Percentiles rank a stretch among this genome's conserved stretches.
Conservation (phyloP, 2,888 invertebrate species). For the Allolobophora icterica region DNA sequence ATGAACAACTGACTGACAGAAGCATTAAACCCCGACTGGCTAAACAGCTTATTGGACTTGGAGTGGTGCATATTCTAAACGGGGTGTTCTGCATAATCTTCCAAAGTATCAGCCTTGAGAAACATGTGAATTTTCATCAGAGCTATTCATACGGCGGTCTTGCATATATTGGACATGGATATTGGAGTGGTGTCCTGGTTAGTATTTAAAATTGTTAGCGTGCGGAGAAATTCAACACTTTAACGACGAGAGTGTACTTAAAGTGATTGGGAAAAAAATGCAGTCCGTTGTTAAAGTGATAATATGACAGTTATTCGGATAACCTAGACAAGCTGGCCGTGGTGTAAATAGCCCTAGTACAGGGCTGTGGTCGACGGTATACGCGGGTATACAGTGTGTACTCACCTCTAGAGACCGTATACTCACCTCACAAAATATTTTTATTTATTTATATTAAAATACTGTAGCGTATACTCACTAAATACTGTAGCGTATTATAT, state of each 20-base stretch:
- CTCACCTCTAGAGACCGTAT: no score
- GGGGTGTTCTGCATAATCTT: conserved; percentile 12
- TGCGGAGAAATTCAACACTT: not conserved
- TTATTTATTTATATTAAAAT: no score
- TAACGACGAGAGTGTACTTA: no score
- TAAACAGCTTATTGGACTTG: not conserved
- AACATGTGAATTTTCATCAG: not conserved
- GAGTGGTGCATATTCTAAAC: not conserved
- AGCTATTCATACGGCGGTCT: not conserved
- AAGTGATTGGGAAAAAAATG: no score
- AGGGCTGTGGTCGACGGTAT: no score
- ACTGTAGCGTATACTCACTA: no score
- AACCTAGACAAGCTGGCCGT: not conserved
- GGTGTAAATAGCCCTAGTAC: no score
- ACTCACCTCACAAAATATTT: no score
- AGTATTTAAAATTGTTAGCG: not conserved
- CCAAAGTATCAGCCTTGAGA: not conserved
- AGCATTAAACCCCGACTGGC: not conserved
- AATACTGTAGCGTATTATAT: no score
- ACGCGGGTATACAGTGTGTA: no score
- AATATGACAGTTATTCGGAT: not conserved
- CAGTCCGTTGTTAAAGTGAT: no score
- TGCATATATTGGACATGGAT: not conserved
- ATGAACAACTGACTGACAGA: not conserved
- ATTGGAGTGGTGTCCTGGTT: not conserved